Evolutionary conservation across 2,888 invertebrate genomes (phyloP).

Genomic region (Agriopis marginaria): DNA sequence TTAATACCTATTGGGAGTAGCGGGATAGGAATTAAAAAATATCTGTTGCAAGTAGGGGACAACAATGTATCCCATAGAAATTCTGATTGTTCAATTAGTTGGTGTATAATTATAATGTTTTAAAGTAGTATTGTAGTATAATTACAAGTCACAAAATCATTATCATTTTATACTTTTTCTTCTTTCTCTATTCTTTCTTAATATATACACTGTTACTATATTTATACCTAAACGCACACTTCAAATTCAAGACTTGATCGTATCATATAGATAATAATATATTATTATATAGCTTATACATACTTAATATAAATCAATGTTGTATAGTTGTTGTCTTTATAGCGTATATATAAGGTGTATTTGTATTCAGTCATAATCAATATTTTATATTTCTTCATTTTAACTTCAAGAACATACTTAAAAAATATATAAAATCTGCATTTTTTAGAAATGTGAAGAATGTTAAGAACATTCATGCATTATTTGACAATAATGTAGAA

Average conservation of each 20-base stretch:
- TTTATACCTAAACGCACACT: slow-evolving; percentile 74
- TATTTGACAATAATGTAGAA: slow-evolving; percentile 82
- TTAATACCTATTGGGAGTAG: slow-evolving; percentile 28
- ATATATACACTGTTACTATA: slow-evolving; percentile 47
- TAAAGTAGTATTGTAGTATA: slow-evolving; percentile 47
- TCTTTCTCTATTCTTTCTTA: slow-evolving; percentile 24
- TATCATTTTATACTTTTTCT: slow-evolving; percentile 52
- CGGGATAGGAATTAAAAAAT: slow-evolving; percentile 37
- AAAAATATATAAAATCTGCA: neutral
- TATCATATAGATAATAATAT: slow-evolving; percentile 72
- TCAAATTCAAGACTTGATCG: slow-evolving; percentile 80
- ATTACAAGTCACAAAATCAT: slow-evolving; percentile 51
- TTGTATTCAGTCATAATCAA: slow-evolving; percentile 1
- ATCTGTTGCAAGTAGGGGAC: slow-evolving; percentile 44
- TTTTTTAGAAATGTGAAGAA: slow-evolving; percentile 54
- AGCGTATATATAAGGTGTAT: slow-evolving; percentile 46
- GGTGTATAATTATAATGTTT: slow-evolving; percentile 50
- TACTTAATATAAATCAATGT: slow-evolving; percentile 63
- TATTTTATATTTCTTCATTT: neutral
- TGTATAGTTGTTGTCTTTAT: slow-evolving; percentile 75
- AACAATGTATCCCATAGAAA: slow-evolving; percentile 67
- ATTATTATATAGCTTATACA: slow-evolving; percentile 43
- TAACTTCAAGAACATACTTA: neutral
- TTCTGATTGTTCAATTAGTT: slow-evolving; percentile 58
- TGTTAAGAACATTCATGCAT: slow-evolving; percentile 73